Evolutionary conservation across 2,797 vertebrate species (phyloP).

Genomic region (Cossypha caffra): DNA sequence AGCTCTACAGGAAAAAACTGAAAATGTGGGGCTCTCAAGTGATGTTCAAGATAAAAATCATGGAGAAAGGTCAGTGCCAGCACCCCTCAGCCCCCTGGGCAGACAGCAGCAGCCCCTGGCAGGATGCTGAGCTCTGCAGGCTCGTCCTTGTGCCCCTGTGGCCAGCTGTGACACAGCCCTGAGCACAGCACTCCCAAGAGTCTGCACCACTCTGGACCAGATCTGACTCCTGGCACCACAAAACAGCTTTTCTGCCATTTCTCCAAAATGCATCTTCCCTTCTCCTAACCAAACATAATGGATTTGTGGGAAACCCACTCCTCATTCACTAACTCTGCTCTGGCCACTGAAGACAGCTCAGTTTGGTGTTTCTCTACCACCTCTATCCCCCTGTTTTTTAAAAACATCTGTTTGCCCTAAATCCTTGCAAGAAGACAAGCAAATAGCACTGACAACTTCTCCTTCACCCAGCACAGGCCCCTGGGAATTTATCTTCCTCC

Average conservation of each 20-base stretch:
- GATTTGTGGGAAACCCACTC: background rate
- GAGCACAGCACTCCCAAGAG: rapidly evolving
- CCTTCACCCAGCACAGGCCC: background rate
- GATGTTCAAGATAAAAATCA: rapidly evolving
- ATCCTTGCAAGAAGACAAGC: background rate
- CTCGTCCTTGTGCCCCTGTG: rapidly evolving
- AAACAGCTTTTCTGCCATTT: rapidly evolving
- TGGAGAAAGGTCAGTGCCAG: background rate
- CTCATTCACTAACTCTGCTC: background rate
- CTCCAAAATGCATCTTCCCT: background rate
- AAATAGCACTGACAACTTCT: background rate
- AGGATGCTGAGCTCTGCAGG: background rate
- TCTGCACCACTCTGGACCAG: background rate
- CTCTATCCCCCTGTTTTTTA: background rate
- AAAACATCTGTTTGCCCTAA: background rate
- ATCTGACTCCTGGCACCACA: rapidly evolving
- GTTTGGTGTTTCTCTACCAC: background rate
- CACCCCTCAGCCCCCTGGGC: background rate
- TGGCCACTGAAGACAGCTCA: rapidly evolving
- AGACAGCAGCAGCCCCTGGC: background rate
- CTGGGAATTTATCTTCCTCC: background rate
- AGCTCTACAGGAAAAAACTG: background rate
- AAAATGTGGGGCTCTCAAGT: background rate
- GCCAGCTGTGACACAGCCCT: background rate
- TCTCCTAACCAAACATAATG: rapidly evolving